Conservation (phyloP, 2,888 invertebrate species). For the Drosophila engyochracea region DNA sequence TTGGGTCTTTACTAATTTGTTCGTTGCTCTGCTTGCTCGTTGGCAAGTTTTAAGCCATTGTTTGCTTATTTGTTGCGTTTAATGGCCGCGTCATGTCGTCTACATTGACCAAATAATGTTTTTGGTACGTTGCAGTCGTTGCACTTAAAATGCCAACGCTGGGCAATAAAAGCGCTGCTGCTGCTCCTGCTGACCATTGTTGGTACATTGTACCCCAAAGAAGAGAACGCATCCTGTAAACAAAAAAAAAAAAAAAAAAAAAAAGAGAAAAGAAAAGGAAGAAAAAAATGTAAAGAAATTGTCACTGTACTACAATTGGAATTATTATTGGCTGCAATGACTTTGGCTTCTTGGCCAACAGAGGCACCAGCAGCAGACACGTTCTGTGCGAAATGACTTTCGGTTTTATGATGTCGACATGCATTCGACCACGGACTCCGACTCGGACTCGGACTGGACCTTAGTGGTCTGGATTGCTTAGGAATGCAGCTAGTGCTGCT, state of each 20-base stretch:
- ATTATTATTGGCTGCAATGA: conserved; percentile 82
- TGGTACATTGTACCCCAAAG: conserved; percentile 78
- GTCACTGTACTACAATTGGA: conserved; percentile 82
- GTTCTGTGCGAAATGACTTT: conserved; percentile 82
- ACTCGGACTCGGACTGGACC: conserved; percentile 30
- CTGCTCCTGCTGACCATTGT: conserved; percentile 71
- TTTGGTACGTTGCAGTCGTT: conserved; percentile 38
- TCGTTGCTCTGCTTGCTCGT: conserved; percentile 20
- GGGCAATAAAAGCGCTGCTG: conserved; percentile 79
- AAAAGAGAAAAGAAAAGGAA: neutral
- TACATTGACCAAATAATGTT: conserved; percentile 81
- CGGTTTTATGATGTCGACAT: conserved; percentile 80
- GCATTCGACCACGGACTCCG: conserved; percentile 59
- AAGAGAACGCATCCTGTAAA: conserved; percentile 54
- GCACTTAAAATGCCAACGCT: conserved; percentile 83
- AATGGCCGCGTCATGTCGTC: conserved; percentile 80
- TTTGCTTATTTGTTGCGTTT: conserved; percentile 80
- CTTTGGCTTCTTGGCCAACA: conserved; percentile 73
- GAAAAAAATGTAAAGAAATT: conserved; percentile 55
- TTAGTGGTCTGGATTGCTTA: conserved; percentile 20
- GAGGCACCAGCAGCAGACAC: conserved; percentile 55
- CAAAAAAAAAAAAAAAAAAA: conserved; percentile 10
- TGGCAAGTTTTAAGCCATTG: conserved; percentile 55
- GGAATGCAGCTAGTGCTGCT: conserved; percentile 46
- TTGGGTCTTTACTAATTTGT: conserved; percentile 56